These are phyloP conservation scores for Notiomystis cincta DNA, from an alignment of 2,113 vertebrate genomes.

Conservation along the genomic window DNA sequence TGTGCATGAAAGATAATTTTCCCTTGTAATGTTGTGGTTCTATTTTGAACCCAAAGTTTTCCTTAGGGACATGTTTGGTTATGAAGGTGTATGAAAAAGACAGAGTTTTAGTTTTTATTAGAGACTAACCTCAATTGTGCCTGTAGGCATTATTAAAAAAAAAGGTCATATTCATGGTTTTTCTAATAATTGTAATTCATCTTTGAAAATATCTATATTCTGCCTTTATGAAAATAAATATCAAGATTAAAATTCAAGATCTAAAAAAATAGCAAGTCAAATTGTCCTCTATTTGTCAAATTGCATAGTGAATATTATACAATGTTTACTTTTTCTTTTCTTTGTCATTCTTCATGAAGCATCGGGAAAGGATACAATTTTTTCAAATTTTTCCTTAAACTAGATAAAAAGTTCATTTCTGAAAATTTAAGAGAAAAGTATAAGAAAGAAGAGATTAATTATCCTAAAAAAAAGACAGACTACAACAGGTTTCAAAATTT, in stretches of 20 bases:
- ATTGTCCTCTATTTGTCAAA: fast-evolving
- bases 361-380: fast-evolving
- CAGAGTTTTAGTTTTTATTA: not conserved
- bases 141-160: not conserved
- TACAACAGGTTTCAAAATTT: not conserved
- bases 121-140: fast-evolving
- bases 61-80: fast-evolving
- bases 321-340: not conserved
- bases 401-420: fast-evolving
- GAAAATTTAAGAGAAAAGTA: not conserved
- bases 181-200: not conserved
- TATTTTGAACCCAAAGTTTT: not conserved
- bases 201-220: not conserved
- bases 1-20: not conserved
- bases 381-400: fast-evolving
- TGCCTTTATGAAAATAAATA: not conserved
- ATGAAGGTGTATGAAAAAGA: fast-evolving
- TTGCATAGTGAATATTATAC: not conserved
- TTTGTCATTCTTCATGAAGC: not conserved
- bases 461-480: not conserved
- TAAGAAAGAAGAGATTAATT: not conserved
- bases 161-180: fast-evolving
- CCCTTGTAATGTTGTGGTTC: fast-evolving
- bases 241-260: not conserved
- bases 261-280: not conserved